Conservation (phyloP, 2,113 vertebrate genomes). For the Phylloscopus trochiloides region DNA sequence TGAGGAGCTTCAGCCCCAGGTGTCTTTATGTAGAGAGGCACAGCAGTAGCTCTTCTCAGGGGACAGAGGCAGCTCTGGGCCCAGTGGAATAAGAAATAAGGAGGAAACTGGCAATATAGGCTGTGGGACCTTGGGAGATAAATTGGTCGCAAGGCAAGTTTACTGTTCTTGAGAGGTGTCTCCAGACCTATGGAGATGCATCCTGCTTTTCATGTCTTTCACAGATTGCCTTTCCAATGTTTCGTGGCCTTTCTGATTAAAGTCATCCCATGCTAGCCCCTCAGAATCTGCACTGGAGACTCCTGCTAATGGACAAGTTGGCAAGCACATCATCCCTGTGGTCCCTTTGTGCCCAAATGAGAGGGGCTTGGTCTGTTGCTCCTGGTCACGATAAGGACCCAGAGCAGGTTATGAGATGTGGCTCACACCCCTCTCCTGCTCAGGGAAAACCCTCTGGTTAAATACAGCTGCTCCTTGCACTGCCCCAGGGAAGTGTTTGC, state of each 20-base stretch:
- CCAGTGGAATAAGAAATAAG: neutral
- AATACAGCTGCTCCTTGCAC: fast-evolving
- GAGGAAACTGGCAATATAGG: neutral
- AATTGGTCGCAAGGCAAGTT: neutral
- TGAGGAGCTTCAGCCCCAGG: neutral
- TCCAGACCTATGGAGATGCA: neutral
- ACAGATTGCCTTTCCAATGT: neutral
- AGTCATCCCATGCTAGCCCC: neutral
- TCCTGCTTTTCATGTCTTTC: neutral
- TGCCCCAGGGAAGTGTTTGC: neutral
- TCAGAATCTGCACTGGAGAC: neutral
- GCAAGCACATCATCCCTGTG: neutral
- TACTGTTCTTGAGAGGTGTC: neutral
- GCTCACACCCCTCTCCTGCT: neutral
- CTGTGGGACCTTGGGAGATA: neutral
- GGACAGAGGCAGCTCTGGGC: neutral
- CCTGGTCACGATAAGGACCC: neutral
- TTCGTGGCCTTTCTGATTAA: neutral
- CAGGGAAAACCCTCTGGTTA: neutral
- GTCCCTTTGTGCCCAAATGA: neutral
- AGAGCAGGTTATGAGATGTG: neutral
- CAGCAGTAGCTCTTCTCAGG: neutral
- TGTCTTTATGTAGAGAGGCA: neutral
- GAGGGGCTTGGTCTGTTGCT: neutral
- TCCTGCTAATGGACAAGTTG: neutral